Percentiles rank a stretch among this genome's conserved stretches.
phyloP scores from a whole-genome alignment of 2,113 vertebrate species.

The Coptodon rendalli region DNA sequence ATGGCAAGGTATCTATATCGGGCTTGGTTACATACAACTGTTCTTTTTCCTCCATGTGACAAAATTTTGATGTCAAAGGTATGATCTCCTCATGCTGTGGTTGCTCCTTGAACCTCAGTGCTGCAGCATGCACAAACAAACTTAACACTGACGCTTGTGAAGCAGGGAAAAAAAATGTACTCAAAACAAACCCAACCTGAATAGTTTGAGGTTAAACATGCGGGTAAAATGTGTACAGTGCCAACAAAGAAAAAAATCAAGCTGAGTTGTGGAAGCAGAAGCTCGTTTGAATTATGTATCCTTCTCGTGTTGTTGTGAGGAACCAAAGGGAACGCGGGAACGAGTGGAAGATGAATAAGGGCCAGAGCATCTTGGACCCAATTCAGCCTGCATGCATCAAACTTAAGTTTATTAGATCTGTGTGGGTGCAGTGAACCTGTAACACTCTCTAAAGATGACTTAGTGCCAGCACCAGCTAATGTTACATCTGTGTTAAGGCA shows the following conservation, averaged over 20 bases:
- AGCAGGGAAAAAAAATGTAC: fast-evolving
- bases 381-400: background rate
- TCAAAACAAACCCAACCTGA: background rate
- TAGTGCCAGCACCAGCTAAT: background rate
- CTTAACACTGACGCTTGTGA: background rate
- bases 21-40: background rate
- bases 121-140: background rate
- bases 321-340: background rate
- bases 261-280: background rate
- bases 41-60: background rate
- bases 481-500: background rate
- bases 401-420: fast-evolving
- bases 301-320: background rate
- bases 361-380: background rate
- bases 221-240: fast-evolving
- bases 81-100: background rate
- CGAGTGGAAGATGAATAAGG: background rate
- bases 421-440: background rate
- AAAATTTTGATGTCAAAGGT: background rate
- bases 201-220: background rate
- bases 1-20: constrained; percentile 80
- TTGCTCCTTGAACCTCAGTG: background rate
- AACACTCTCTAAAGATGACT: background rate
- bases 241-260: fast-evolving
- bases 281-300: background rate